phyloP scores from a whole-genome alignment of 2,888 invertebrate species.

The Amiota mariae region DNA sequence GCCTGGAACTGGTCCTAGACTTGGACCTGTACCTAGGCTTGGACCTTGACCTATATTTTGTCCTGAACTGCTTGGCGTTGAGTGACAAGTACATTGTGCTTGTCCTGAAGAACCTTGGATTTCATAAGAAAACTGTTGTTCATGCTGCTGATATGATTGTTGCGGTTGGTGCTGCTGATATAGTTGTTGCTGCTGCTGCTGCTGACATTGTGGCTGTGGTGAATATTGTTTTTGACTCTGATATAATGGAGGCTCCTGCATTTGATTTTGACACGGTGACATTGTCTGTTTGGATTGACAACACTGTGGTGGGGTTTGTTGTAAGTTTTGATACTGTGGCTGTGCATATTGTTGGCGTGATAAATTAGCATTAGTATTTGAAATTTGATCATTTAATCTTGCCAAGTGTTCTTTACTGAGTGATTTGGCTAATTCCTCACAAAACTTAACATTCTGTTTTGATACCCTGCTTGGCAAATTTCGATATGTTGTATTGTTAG shows the following conservation, averaged over 20 bases:
- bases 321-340: background rate
- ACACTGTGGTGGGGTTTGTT: no score
- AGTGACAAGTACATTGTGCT: background rate
- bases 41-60: background rate
- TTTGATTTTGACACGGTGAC: background rate
- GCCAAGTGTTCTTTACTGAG: no score
- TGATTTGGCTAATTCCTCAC: no score
- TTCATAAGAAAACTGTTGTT: no score
- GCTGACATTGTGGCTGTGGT: constrained; percentile 7
- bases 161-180: constrained; percentile 12
- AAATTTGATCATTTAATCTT: no score
- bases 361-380: no score
- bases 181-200: constrained; percentile 6
- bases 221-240: background rate
- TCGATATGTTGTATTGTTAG: no score
- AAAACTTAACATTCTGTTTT: no score
- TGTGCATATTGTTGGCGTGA: no score
- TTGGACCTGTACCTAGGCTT: background rate
- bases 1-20: no score
- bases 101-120: background rate
- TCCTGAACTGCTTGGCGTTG: background rate
- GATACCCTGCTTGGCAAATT: no score
- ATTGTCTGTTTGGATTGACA: background rate
- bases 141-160: background rate
- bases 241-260: background rate